Percentiles rank a stretch among this genome's conserved stretches.
phyloP scores from a whole-genome alignment of 2,113 vertebrate genomes.

The Camarhynchus parvulus region DNA sequence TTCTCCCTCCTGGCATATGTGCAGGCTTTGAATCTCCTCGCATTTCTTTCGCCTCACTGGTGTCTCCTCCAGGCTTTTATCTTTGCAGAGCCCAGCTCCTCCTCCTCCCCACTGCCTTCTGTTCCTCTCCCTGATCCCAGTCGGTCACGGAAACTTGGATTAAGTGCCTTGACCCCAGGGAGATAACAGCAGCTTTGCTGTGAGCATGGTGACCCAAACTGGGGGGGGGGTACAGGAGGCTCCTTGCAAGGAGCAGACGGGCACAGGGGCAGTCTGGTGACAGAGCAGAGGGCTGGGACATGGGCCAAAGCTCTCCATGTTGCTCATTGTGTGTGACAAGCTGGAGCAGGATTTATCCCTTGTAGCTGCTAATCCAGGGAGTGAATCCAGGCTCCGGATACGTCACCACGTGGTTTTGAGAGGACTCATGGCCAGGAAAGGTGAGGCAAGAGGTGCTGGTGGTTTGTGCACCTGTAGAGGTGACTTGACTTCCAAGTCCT shows the following conservation, averaged over 20 bases:
- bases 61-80: background rate
- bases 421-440: background rate
- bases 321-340: background rate
- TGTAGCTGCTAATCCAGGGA: background rate
- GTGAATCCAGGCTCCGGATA: background rate
- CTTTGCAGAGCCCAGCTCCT: background rate
- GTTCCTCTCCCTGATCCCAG: background rate
- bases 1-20: background rate
- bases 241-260: background rate
- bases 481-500: background rate
- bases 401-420: background rate
- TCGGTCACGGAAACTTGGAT: conserved; percentile 5
- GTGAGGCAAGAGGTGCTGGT: background rate
- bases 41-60: background rate
- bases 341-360: background rate
- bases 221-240: background rate
- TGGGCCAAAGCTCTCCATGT: background rate
- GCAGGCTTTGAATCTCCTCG: background rate
- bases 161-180: background rate
- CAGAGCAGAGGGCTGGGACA: background rate
- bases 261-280: background rate
- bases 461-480: background rate
- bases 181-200: conserved; percentile 1
- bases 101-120: background rate
- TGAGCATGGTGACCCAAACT: background rate